Conservation (phyloP, 2,797 vertebrate genomes). For the Eremophila alpestris region DNA sequence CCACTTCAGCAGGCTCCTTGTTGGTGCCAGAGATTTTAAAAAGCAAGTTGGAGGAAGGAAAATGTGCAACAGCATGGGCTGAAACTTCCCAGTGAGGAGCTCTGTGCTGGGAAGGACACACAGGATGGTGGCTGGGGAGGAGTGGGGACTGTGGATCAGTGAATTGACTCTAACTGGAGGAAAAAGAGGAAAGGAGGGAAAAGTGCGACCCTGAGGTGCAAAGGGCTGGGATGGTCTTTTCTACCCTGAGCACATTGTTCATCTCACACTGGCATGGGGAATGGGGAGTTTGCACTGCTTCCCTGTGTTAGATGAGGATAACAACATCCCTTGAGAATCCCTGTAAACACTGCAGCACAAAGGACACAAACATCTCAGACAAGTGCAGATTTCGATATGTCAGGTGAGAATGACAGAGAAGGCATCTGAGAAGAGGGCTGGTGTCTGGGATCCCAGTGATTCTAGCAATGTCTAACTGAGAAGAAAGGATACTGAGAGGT, state of each 20-base stretch:
- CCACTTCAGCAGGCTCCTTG: not conserved
- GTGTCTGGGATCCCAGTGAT: not conserved
- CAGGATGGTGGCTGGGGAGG: too few species aligned
- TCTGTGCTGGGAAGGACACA: not conserved
- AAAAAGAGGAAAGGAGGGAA: not conserved
- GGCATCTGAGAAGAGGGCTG: not conserved
- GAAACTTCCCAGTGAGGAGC: not conserved
- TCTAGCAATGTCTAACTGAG: not conserved
- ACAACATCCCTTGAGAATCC: not conserved
- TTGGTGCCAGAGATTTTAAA: not conserved
- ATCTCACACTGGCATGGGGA: fast-evolving
- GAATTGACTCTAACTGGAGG: not conserved
- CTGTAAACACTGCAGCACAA: not conserved
- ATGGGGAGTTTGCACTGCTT: not conserved
- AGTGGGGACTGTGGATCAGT: not conserved
- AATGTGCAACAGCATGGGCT: not conserved
- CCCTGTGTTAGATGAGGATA: not conserved
- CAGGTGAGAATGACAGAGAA: not conserved
- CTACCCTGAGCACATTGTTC: not conserved
- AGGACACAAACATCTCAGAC: not conserved
- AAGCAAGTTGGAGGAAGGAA: not conserved
- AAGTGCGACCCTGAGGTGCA: not conserved
- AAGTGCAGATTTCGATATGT: not conserved
- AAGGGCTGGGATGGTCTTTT: not conserved
- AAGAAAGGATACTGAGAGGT: not conserved